Conservation (phyloP, 2,113 vertebrate genomes). For the Anguilla rostrata region DNA sequence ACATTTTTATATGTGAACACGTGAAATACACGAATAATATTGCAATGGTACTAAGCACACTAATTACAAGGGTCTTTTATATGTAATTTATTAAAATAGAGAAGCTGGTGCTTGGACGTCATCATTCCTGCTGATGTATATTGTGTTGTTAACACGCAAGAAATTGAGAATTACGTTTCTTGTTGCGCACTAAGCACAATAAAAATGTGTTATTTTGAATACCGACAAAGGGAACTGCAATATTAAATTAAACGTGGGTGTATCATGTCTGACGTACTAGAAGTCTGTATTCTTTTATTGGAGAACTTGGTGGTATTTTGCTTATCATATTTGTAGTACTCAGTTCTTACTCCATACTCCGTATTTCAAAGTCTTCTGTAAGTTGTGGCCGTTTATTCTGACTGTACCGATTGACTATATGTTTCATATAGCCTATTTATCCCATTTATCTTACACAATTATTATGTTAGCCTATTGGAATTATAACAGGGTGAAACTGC, state of each 20-base stretch:
- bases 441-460: not conserved
- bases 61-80: slow-evolving; percentile 49
- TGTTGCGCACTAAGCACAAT: slow-evolving; percentile 41
- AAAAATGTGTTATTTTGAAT: slow-evolving; percentile 41
- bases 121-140: slow-evolving; percentile 63
- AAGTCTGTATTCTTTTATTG: slow-evolving; percentile 39
- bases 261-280: slow-evolving; percentile 35
- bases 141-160: slow-evolving; percentile 56
- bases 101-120: slow-evolving; percentile 64
- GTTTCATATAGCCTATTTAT: slow-evolving; percentile 5
- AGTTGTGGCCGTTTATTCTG: slow-evolving; percentile 65
- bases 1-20: slow-evolving; percentile 37
- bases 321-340: slow-evolving; percentile 36
- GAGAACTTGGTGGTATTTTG: slow-evolving; percentile 27
- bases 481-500: too few species aligned
- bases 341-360: not conserved
- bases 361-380: slow-evolving; percentile 61
- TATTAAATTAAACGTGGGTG: slow-evolving; percentile 28
- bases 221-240: slow-evolving; percentile 34
- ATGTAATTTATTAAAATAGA: slow-evolving; percentile 59
- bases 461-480: too few species aligned
- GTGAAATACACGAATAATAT: slow-evolving; percentile 45
- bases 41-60: slow-evolving; percentile 67
- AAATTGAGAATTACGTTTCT: slow-evolving; percentile 48
- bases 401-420: slow-evolving; percentile 44